Percentiles rank a stretch among this genome's conserved stretches.
Conservation (phyloP, 1,140 invertebrate species). For the Drosophila ficusphila region DNA sequence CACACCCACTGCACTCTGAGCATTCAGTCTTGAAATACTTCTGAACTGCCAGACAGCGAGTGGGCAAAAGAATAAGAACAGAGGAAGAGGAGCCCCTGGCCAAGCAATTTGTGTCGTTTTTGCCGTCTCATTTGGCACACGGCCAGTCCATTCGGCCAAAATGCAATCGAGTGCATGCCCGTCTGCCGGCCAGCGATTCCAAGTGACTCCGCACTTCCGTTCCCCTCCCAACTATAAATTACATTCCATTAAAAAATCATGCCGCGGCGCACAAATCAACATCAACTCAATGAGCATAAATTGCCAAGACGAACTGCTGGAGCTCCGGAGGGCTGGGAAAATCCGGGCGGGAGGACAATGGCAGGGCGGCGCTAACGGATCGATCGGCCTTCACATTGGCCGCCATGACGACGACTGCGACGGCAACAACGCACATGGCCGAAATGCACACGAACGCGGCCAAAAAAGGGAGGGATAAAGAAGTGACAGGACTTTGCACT, state of each 20-base stretch:
- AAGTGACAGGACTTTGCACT: conserved; percentile 49
- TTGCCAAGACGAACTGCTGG: conserved; percentile 38
- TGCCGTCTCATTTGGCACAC: conserved; percentile 55
- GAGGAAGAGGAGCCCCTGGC: conserved; percentile 12
- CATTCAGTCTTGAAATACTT: conserved; percentile 18
- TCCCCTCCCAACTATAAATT: conserved; percentile 58
- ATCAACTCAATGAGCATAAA: conserved; percentile 80
- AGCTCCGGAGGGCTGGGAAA: not conserved
- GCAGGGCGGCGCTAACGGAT: conserved; percentile 43
- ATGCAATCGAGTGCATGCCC: conserved; percentile 69
- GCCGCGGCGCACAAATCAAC: conserved; percentile 75
- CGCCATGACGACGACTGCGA: conserved; percentile 50
- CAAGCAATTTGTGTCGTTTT: conserved; percentile 51
- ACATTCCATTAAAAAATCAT: conserved; percentile 80
- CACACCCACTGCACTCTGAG: not conserved
- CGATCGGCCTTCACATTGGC: conserved; percentile 79
- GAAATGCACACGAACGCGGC: conserved; percentile 36
- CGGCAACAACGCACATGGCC: conserved; percentile 59
- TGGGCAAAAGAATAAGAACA: conserved; percentile 12
- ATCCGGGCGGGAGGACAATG: not conserved
- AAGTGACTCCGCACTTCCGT: not conserved
- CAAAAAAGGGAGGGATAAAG: not conserved
- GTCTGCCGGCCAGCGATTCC: conserved; percentile 30
- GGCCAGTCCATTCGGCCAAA: conserved; percentile 62
- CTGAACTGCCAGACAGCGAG: conserved; percentile 14